Evolutionary conservation across 2,888 invertebrate species (phyloP).

Genomic region (Limnephilus rhombicus): DNA sequence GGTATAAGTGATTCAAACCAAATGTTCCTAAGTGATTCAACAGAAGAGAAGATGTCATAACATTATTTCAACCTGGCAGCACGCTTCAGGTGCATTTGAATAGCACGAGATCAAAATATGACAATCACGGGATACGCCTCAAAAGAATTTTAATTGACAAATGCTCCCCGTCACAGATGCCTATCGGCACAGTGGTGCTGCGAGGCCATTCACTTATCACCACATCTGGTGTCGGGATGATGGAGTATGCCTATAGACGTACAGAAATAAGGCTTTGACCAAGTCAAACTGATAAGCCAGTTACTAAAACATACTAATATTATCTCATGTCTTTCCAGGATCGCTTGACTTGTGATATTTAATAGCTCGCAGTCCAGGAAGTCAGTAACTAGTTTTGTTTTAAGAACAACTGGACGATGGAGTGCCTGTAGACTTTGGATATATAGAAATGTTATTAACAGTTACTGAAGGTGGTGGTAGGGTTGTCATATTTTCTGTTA

Average conservation of each 20-base stretch:
- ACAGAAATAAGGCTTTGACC: constrained; percentile 9
- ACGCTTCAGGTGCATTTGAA: neutral
- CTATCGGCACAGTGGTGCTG: constrained; percentile 22
- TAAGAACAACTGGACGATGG: neutral
- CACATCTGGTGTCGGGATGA: constrained; percentile 43
- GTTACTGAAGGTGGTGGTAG: neutral
- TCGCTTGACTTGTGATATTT: neutral
- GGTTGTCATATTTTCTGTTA: neutral
- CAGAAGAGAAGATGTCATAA: neutral
- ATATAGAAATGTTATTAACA: neutral
- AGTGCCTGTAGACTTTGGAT: neutral
- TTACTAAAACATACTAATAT: neutral
- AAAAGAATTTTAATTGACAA: constrained; percentile 45
- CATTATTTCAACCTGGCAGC: neutral
- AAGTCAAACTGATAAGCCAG: constrained; percentile 29
- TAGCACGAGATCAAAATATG: neutral
- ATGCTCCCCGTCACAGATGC: constrained; percentile 30
- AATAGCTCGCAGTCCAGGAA: neutral
- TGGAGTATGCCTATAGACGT: constrained; percentile 26
- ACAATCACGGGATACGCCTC: constrained; percentile 1
- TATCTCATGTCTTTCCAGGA: neutral
- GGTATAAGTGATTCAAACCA: neutral
- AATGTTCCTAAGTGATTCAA: neutral
- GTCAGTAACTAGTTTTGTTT: neutral
- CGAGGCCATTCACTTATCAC: constrained; percentile 15